A percentile compares a stretch with the other conserved stretches of the same genome.
phyloP scores from a whole-genome alignment of 2,113 vertebrate species.

The Microtus richardsoni region DNA sequence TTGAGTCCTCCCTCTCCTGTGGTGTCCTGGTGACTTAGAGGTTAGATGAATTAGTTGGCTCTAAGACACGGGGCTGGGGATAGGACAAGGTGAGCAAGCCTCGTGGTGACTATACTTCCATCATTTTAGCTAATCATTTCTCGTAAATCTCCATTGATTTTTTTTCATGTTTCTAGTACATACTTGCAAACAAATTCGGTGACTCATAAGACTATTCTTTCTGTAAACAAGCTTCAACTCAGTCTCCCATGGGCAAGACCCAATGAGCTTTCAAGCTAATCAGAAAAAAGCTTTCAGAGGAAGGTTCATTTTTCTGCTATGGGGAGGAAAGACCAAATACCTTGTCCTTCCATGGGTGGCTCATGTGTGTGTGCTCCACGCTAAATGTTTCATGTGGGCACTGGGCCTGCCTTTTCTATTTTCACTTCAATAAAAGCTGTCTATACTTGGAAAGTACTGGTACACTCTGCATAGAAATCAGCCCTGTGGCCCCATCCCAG shows the following conservation, averaged over 20 bases:
- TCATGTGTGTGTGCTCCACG: conserved; percentile 76
- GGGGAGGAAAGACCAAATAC: conserved; percentile 69
- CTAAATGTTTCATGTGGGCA: conserved; percentile 81
- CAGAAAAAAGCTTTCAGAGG: conserved; percentile 72
- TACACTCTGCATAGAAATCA: conserved; percentile 83
- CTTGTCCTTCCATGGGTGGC: conserved; percentile 73
- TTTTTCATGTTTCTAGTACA: background rate
- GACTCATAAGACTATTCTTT: background rate
- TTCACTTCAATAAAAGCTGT: conserved; percentile 86
- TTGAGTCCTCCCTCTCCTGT: background rate
- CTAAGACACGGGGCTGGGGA: background rate
- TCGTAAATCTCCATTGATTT: conserved; percentile 25
- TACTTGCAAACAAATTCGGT: background rate
- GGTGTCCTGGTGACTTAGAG: conserved; percentile 2
- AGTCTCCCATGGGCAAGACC: conserved; percentile 54
- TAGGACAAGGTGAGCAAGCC: background rate
- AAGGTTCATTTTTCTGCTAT: conserved; percentile 65
- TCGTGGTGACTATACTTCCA: background rate
- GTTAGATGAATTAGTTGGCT: background rate
- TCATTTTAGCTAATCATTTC: conserved; percentile 16
- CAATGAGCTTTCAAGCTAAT: conserved; percentile 65
- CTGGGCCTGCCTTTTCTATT: conserved; percentile 85
- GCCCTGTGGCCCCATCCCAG: conserved; percentile 84
- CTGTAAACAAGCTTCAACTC: conserved; percentile 66
- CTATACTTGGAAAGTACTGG: conserved; percentile 86